Percentiles rank a stretch among this genome's conserved stretches.
phyloP scores from a whole-genome alignment of 2,113 vertebrate genomes.

The Origma solitaria region DNA sequence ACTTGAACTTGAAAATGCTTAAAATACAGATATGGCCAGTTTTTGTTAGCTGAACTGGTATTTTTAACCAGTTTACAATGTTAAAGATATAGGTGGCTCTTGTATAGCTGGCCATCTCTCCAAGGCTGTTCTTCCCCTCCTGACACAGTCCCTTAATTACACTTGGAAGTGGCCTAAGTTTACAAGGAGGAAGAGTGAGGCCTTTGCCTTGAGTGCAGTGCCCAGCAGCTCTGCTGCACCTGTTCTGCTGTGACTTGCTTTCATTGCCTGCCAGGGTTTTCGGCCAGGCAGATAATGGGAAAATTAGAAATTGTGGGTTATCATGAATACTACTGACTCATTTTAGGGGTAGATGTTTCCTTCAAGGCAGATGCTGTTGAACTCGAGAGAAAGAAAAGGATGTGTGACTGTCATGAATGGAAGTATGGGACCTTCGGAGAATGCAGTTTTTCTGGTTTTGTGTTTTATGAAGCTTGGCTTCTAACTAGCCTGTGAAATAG shows the following conservation, averaged over 20 bases:
- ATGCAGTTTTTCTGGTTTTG: neutral
- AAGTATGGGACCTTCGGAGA: neutral
- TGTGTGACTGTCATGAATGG: neutral
- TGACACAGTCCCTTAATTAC: neutral
- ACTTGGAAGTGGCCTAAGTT: neutral
- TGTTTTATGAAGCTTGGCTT: neutral
- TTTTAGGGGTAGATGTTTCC: neutral
- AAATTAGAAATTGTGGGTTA: neutral
- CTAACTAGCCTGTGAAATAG: neutral
- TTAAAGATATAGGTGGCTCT: neutral
- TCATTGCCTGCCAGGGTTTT: neutral
- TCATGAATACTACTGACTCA: neutral
- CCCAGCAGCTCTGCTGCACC: neutral
- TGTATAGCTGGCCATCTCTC: neutral
- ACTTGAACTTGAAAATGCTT: neutral
- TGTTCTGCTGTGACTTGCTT: neutral
- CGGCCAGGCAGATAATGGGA: neutral
- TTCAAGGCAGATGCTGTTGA: neutral
- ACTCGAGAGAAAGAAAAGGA: neutral
- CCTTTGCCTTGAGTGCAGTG: fast-evolving
- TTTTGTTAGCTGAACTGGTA: neutral
- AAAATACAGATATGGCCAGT: neutral
- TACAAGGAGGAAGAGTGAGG: neutral
- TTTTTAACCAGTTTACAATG: neutral
- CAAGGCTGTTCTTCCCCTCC: neutral